These are phyloP conservation scores for Polypedilum vanderplanki DNA, from an alignment of 1,140 invertebrate genomes.

Conservation along the genomic window DNA sequence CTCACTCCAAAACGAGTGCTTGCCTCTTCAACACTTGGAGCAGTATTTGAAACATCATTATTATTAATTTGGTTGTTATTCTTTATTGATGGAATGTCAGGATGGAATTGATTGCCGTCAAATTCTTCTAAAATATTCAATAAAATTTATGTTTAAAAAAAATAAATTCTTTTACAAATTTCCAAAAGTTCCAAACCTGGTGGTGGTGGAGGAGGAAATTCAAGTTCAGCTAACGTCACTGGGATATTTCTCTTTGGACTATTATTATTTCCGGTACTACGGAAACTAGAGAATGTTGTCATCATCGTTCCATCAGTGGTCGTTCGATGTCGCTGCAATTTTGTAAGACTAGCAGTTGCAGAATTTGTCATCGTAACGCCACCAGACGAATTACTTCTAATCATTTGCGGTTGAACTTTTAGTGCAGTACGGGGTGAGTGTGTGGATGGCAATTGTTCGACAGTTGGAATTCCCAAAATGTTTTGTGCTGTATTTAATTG, in stretches of 20 bases:
- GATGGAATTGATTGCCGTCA: conserved; percentile 31
- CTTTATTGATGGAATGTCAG: conserved; percentile 34
- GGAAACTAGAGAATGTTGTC: conserved; percentile 46
- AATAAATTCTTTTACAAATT: conserved; percentile 40
- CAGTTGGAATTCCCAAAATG: not conserved
- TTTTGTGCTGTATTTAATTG: conserved; percentile 18
- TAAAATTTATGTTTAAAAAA: not conserved
- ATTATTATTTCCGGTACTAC: conserved; percentile 41
- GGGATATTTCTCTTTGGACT: conserved; percentile 50
- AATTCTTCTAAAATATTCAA: conserved; percentile 29
- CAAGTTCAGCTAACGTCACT: conserved; percentile 64
- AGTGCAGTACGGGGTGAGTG: conserved; percentile 51
- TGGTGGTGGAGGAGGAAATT: conserved; percentile 78
- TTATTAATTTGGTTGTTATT: conserved; percentile 36
- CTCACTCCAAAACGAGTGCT: conserved; percentile 65
- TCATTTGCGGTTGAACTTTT: conserved; percentile 69
- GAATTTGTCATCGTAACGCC: conserved; percentile 58
- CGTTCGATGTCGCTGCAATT: conserved; percentile 47
- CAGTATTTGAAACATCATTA: conserved; percentile 54
- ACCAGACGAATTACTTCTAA: conserved; percentile 72
- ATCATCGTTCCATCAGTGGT: conserved; percentile 44
- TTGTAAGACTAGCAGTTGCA: conserved; percentile 46
- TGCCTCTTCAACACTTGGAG: conserved; percentile 61
- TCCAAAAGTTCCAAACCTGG: conserved; percentile 61
- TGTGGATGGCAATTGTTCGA: not conserved